These are phyloP conservation scores for Mormyrops attenuatus DNA, from an alignment of 2,797 vertebrate genomes.

Conservation along the genomic window DNA sequence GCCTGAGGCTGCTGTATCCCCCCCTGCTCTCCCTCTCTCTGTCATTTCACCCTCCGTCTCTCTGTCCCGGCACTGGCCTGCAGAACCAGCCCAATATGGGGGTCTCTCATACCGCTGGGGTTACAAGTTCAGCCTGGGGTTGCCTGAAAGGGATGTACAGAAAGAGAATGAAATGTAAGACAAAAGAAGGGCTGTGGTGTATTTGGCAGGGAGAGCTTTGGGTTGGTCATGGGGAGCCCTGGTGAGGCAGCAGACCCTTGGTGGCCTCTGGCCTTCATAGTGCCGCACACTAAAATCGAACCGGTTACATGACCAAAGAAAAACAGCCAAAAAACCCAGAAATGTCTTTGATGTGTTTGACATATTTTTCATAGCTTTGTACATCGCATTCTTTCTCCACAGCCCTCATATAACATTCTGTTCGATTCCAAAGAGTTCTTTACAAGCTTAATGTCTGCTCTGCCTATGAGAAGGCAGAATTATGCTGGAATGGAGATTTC, in stretches of 20 bases:
- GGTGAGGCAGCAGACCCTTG: not conserved
- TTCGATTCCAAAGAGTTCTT: conserved; percentile 58
- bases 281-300: not conserved
- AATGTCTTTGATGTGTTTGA: conserved; percentile 60
- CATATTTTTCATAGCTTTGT: conserved; percentile 43
- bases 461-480: conserved; percentile 57
- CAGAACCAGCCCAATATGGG: conserved; percentile 44
- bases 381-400: conserved; percentile 32
- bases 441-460: conserved; percentile 49
- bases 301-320: not conserved
- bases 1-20: conserved; percentile 45
- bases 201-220: conserved; percentile 33
- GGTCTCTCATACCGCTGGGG: not conserved
- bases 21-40: conserved; percentile 36
- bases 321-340: conserved; percentile 29
- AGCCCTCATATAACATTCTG: conserved; percentile 65
- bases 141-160: not conserved
- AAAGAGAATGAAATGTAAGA: conserved; percentile 9
- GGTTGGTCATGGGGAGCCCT: not conserved
- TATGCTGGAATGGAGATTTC: conserved; percentile 59
- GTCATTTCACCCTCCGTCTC: conserved; percentile 25
- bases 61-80: conserved; percentile 39
- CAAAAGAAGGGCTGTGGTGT: not conserved
- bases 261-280: not conserved
- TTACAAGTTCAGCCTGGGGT: not conserved